These are phyloP conservation scores for Aromia moschata DNA, from an alignment of 2,888 invertebrate species.

Conservation along the genomic window DNA sequence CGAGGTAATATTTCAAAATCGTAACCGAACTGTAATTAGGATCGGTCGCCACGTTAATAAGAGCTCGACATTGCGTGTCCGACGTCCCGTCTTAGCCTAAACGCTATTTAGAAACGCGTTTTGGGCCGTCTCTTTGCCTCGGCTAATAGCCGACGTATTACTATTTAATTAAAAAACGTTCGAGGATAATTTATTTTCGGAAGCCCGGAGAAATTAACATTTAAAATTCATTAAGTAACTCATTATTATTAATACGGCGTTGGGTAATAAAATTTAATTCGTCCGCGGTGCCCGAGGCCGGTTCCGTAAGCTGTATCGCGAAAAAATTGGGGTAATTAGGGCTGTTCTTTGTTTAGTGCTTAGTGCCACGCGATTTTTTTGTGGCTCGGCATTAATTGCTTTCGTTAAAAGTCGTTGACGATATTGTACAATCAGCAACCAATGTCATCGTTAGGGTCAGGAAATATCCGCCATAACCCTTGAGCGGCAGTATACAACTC, in stretches of 20 bases:
- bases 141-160: conserved; percentile 9
- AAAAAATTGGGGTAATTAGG: conserved; percentile 12
- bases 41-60: not conserved
- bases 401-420: too few relatives aligned
- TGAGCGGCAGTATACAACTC: too few relatives aligned
- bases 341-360: conserved; percentile 7
- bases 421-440: too few relatives aligned
- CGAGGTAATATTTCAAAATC: not conserved
- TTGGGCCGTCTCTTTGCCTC: conserved; percentile 1
- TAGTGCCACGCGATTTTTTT: not conserved
- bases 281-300: not conserved
- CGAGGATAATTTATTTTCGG: conserved; percentile 23
- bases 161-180: conserved; percentile 26
- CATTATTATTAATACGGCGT: conserved; percentile 15
- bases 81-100: not conserved
- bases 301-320: conserved; percentile 1
- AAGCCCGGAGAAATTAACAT: conserved; percentile 10
- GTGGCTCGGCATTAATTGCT: too few relatives aligned
- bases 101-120: conserved; percentile 5
- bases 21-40: not conserved
- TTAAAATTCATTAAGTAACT: conserved; percentile 14
- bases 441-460: too few relatives aligned
- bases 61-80: not conserved
- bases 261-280: conserved; percentile 2
- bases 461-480: too few relatives aligned